A percentile compares a stretch with the other conserved stretches of the same genome.
phyloP scores from a whole-genome alignment of 2,797 vertebrate species.

The Menidia menidia region DNA sequence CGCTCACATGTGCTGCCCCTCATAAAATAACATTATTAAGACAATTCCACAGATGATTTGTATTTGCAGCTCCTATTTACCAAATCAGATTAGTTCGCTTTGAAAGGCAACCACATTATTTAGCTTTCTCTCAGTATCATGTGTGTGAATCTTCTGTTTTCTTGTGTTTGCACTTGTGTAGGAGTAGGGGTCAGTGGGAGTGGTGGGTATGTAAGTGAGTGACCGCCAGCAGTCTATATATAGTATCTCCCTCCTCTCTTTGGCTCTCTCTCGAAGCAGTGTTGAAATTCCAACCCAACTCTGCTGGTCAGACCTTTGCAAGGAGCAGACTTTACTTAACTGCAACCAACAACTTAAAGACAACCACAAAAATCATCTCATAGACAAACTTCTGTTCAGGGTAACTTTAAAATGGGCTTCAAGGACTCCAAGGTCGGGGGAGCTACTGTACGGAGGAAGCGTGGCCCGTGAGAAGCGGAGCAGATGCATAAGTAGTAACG shows the following conservation, averaged over 20 bases:
- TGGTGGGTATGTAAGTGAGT: slow-evolving; percentile 82
- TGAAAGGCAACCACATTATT: slow-evolving; percentile 34
- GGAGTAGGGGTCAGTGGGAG: slow-evolving; percentile 82
- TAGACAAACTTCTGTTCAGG: slow-evolving; percentile 39
- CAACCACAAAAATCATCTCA: slow-evolving; percentile 38
- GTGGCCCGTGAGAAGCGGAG: slow-evolving; percentile 36
- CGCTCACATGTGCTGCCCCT: slow-evolving; percentile 9
- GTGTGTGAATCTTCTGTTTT: slow-evolving; percentile 15
- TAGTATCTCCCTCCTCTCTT: slow-evolving; percentile 75
- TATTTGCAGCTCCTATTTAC: slow-evolving; percentile 12
- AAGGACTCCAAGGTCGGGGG: slow-evolving; percentile 54
- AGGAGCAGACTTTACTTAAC: slow-evolving; percentile 70
- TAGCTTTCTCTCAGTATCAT: slow-evolving; percentile 14
- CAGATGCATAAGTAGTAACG: slow-evolving; percentile 52
- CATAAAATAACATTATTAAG: slow-evolving; percentile 22
- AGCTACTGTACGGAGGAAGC: slow-evolving; percentile 20
- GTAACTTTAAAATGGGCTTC: slow-evolving; percentile 41
- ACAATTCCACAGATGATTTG: slow-evolving; percentile 25
- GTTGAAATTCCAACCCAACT: slow-evolving; percentile 92
- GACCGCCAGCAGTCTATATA: slow-evolving; percentile 78
- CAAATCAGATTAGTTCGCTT: slow-evolving; percentile 40
- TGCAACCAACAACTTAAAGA: slow-evolving; percentile 59
- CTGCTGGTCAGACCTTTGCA: slow-evolving; percentile 84
- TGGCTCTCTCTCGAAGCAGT: slow-evolving; percentile 81
- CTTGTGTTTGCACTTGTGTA: slow-evolving; percentile 63